Conservation (phyloP, 2,888 invertebrate genomes). For the Phytoseiulus persimilis region DNA sequence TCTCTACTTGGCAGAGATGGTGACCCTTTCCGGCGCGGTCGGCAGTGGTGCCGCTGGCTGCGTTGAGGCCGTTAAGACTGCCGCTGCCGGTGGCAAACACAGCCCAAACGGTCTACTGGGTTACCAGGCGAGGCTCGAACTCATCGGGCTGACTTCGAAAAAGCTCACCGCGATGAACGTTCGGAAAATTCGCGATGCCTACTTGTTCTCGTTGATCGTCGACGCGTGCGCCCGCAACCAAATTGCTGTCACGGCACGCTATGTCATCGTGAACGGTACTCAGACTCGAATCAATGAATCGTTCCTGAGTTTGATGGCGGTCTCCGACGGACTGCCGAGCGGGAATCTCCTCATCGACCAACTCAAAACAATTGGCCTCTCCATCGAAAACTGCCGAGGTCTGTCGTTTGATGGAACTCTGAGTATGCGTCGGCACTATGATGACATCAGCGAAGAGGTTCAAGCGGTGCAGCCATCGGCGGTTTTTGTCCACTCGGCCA, state of each 20-base stretch:
- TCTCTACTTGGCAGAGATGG: conserved; percentile 35
- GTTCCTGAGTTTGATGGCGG: conserved; percentile 16
- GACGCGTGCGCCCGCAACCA: conserved; percentile 13
- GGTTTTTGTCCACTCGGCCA: conserved; percentile 20
- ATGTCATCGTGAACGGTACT: not conserved
- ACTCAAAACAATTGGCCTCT: conserved; percentile 25
- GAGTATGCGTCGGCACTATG: conserved; percentile 21
- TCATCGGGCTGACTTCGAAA: not conserved
- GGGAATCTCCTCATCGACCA: not conserved
- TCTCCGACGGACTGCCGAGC: conserved; percentile 10
- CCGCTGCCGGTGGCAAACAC: not conserved
- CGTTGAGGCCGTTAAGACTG: not conserved
- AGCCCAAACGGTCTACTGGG: not conserved
- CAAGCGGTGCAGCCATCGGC: conserved; percentile 27
- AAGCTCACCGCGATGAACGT: not conserved
- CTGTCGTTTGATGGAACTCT: conserved; percentile 18
- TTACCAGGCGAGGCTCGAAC: conserved; percentile 15
- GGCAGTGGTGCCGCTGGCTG: not conserved
- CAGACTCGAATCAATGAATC: not conserved
- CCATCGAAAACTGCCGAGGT: conserved; percentile 13
- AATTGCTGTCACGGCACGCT: conserved; percentile 28
- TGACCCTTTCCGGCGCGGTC: not conserved
- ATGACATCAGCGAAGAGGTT: conserved; percentile 30
- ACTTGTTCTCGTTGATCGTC: not conserved
- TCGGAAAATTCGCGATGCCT: not conserved